Conservation (phyloP, 2,888 invertebrate species). For the Acanthoscelides obtectus region DNA sequence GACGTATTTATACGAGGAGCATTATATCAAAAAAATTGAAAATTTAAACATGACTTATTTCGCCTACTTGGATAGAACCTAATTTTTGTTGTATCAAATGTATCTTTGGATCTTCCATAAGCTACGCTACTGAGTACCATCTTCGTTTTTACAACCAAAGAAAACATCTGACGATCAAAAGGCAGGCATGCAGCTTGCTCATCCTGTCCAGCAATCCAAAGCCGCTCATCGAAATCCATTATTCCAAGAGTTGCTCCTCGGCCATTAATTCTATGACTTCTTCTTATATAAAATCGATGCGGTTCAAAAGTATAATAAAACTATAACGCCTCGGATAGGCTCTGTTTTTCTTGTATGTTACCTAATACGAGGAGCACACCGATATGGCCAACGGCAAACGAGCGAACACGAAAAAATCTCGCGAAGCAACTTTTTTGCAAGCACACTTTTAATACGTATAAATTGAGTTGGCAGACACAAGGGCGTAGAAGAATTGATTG, state of each 20-base stretch:
- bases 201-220: not conserved
- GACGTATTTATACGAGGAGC: no score
- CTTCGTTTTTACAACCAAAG: not conserved
- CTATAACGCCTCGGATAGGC: constrained; percentile 30
- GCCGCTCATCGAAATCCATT: constrained; percentile 1
- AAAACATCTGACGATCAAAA: not conserved
- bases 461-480: not conserved
- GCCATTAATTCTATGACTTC: constrained; percentile 29
- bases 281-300: constrained; percentile 29
- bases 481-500: not conserved
- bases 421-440: constrained; percentile 31
- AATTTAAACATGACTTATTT: no score
- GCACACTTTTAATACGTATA: not conserved
- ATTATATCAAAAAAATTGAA: no score
- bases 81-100: no score
- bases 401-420: constrained; percentile 35
- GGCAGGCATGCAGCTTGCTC: not conserved
- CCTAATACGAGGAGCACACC: constrained; percentile 24
- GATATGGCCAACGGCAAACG: not conserved
- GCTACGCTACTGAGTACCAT: not conserved
- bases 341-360: constrained; percentile 9
- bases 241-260: constrained; percentile 6
- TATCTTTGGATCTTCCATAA: no score
- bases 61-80: no score
- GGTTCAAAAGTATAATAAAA: constrained; percentile 30